Base-by-base conservation (phyloP, 2,888 invertebrate species). In the Hanleya hanleyi region DNA sequence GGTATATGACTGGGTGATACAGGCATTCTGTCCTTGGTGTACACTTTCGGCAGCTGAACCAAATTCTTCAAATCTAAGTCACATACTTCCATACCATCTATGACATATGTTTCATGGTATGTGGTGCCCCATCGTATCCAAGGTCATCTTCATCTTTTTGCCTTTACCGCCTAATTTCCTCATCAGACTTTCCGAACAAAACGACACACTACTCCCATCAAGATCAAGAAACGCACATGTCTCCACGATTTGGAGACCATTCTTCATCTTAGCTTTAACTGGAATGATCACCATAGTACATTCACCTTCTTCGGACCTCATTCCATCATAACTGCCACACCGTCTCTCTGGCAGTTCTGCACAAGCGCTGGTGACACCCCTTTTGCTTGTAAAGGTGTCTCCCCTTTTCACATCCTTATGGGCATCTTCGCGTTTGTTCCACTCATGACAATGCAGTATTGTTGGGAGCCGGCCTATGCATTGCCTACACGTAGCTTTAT, bases 11-110 rank as follows among this genome's bases (percentile, higher is more conserved):
- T 47, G 12, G 47, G 64, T 29, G 36, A 35, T 26, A 77, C 74
- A 9, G 70, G 74, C 68, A 77, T 70, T 15, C 51, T 35, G 26
- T 75, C 66, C 50, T 72, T 70, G 3, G 72, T 70, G 62, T 67
- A 77, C 3, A 69, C 66, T 29, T 37, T 49, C 5, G 70, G 75
- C 15, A 77, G 50, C 12, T 72, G 29, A 4, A 77, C 38, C 38
- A 36, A 12, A 33, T 70, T 38, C 3, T 64, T 41, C 70, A 67
- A 67, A 18, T 69, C 3, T 0, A 51, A 22, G 33, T 74, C 67
- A 38, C 64, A 47, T 12, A 72, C 26, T 37, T 72, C 69, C 15
- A 74, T 29, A 9, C 61, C 66, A n/a, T 29, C 64, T 2, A 77
- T 9, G 2, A 49, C 22, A 22, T 67, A 33, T 1, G 73, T 51